Evolutionary conservation across 1,140 invertebrate genomes (phyloP).

Genomic region (Neotoxoptera formosana): DNA sequence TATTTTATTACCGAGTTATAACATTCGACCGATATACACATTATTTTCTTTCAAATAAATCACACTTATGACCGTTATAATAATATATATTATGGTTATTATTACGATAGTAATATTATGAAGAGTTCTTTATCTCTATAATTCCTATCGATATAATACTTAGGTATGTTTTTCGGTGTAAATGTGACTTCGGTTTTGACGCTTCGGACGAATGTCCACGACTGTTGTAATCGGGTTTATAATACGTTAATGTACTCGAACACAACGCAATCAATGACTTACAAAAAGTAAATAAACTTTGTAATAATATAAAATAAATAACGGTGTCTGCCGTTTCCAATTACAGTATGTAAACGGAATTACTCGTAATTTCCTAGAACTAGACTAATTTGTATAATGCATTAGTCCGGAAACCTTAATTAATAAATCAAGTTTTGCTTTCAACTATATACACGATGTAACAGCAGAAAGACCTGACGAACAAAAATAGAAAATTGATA

Average conservation of each 20-base stretch:
- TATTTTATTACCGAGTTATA: too few relatives aligned
- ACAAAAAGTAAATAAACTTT: background rate
- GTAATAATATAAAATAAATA: background rate
- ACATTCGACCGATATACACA: background rate
- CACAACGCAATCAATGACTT: background rate
- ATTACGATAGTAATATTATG: background rate
- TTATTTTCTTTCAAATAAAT: background rate
- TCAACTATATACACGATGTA: too few relatives aligned
- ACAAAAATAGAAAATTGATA: too few relatives aligned
- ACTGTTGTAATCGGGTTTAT: background rate
- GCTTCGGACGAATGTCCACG: background rate
- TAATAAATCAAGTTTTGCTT: background rate
- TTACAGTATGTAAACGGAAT: background rate
- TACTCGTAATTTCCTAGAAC: background rate
- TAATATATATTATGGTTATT: too few relatives aligned
- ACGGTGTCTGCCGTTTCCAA: background rate
- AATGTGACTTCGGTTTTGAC: background rate
- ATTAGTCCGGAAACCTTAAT: background rate
- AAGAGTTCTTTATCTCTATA: too few relatives aligned
- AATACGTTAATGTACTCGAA: background rate
- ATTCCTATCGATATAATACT: too few relatives aligned
- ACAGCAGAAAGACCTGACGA: too few relatives aligned
- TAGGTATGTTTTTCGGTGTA: too few relatives aligned
- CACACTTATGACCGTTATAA: background rate
- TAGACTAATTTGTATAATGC: conserved; percentile 10